A percentile compares a stretch with the other conserved stretches of the same genome.
Evolutionary conservation across 2,888 invertebrate species (phyloP).

Genomic region (Cheilosia pagana): DNA sequence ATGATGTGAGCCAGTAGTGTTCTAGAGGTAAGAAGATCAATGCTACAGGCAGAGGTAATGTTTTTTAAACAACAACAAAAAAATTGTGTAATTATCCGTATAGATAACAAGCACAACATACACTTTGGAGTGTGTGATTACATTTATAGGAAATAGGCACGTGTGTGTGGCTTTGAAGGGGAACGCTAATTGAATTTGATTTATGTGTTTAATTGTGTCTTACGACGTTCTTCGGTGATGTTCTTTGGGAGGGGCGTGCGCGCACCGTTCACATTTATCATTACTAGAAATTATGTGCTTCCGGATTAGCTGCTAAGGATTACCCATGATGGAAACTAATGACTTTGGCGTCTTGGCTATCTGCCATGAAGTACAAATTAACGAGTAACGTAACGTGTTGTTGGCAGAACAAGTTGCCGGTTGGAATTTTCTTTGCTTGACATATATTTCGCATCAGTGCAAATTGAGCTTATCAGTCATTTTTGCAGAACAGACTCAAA

Average conservation of each 20-base stretch:
- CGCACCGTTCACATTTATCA: neutral
- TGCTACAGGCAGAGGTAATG: conserved; percentile 26
- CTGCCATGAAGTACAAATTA: neutral
- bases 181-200: conserved; percentile 53
- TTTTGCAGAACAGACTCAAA: no score
- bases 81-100: conserved; percentile 21
- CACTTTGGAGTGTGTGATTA: conserved; percentile 35
- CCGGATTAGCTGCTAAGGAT: conserved; percentile 4
- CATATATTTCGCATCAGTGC: no score
- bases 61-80: neutral
- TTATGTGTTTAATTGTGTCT: conserved; percentile 52
- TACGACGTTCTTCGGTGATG: conserved; percentile 7
- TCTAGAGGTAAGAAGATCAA: neutral
- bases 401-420: no score
- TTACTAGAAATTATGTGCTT: neutral
- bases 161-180: conserved; percentile 17
- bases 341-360: neutral
- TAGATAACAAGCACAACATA: conserved; percentile 21
- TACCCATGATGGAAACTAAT: neutral
- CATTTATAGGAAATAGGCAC: conserved; percentile 32
- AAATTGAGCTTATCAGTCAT: no score
- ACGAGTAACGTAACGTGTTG: no score
- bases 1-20: conserved; percentile 20
- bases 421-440: no score
- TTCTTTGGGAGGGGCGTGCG: neutral